Percentiles rank a stretch among this genome's conserved stretches.
phyloP scores from a whole-genome alignment of 2,113 vertebrate genomes.

The Saccopteryx leptura region DNA sequence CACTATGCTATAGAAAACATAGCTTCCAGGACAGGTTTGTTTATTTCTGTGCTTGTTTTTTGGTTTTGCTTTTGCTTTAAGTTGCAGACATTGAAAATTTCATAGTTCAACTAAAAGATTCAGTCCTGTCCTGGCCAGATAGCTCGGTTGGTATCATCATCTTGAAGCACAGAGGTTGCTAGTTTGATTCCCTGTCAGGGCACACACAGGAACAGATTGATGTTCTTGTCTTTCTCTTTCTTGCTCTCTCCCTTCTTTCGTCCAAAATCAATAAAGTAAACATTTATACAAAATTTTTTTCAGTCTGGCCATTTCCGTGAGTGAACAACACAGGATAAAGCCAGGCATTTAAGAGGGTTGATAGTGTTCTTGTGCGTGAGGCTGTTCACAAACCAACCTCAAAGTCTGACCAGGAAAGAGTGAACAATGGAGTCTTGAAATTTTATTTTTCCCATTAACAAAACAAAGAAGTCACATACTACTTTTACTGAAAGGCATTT shows the following conservation, averaged over 20 bases:
- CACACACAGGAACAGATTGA: no score
- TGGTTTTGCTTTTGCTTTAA: slow-evolving; percentile 19
- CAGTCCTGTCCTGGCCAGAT: no score
- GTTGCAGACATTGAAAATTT: not conserved
- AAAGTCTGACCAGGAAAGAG: not conserved
- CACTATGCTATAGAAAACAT: not conserved
- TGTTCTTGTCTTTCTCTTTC: no score
- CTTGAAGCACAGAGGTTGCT: no score
- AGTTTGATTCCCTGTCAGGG: no score
- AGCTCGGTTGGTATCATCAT: no score
- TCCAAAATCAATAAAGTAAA: no score
- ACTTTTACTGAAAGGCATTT: slow-evolving; percentile 1
- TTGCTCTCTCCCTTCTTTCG: no score
- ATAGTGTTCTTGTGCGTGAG: not conserved
- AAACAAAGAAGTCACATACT: not conserved
- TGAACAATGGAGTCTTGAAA: not conserved
- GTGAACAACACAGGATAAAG: not conserved
- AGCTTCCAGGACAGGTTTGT: not conserved
- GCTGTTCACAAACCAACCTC: not conserved
- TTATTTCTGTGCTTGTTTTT: not conserved
- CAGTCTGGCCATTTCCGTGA: not conserved
- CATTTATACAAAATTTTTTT: not conserved
- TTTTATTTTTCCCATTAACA: slow-evolving; percentile 21
- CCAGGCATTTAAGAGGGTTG: not conserved
- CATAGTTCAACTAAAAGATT: not conserved